phyloP scores from a whole-genome alignment of 2,888 invertebrate genomes.

The Sycophila texana region DNA sequence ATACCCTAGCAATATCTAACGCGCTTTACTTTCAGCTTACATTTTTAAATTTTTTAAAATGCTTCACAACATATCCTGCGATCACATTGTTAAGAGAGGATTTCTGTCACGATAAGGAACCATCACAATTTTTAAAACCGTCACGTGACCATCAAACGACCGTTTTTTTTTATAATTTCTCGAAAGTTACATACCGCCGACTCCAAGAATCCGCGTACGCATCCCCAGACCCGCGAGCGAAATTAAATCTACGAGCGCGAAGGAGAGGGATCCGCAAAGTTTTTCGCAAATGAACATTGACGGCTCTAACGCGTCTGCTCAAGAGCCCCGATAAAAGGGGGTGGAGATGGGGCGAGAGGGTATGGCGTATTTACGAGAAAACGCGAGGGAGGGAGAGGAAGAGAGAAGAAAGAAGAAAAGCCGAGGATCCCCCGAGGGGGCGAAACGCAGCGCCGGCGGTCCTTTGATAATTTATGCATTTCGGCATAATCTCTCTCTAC shows the following conservation, averaged over 20 bases:
- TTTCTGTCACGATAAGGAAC: no score
- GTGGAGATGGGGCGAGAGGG: neutral
- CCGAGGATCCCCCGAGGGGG: slow-evolving; percentile 36
- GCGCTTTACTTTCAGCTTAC: no score
- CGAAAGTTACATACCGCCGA: no score
- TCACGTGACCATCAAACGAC: no score
- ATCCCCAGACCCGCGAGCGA: neutral
- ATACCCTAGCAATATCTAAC: no score
- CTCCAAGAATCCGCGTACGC: neutral
- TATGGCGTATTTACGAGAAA: slow-evolving; percentile 6
- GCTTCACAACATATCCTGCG: no score
- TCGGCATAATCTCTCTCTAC: slow-evolving; percentile 65
- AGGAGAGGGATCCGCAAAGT: slow-evolving; percentile 6
- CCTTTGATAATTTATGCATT: slow-evolving; percentile 70
- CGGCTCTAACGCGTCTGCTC: slow-evolving; percentile 3
- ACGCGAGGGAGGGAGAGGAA: slow-evolving; percentile 25
- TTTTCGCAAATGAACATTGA: slow-evolving; percentile 48
- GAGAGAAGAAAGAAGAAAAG: slow-evolving; percentile 24
- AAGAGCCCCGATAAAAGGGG: slow-evolving; percentile 25
- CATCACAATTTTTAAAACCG: no score
- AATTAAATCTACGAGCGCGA: slow-evolving; percentile 25
- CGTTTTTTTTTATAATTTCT: no score
- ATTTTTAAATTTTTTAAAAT: no score
- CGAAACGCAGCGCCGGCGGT: slow-evolving; percentile 40
- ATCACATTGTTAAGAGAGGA: no score